Evolutionary conservation across 2,797 vertebrate species (phyloP).

Genomic region (Lophius americanus): DNA sequence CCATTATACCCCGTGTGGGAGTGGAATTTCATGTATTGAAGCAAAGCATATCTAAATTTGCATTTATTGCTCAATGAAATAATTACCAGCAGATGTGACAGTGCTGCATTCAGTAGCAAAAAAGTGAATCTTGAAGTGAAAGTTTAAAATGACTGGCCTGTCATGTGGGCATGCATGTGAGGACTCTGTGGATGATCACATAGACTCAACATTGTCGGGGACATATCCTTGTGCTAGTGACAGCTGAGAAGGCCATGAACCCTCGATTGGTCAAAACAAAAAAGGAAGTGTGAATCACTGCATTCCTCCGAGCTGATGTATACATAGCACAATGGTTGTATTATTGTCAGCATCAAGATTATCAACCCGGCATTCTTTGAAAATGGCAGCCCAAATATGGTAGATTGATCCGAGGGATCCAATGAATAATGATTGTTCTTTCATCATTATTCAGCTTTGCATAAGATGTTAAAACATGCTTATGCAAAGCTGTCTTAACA

Average conservation of each 20-base stretch:
- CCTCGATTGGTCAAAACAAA: conserved; percentile 18
- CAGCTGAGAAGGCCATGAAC: conserved; percentile 35
- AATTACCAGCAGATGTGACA: conserved; percentile 40
- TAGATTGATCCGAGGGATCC: not conserved
- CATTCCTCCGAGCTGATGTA: conserved; percentile 34
- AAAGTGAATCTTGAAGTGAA: not conserved
- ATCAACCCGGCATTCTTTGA: conserved; percentile 1
- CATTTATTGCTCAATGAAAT: conserved; percentile 29
- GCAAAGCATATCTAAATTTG: conserved; percentile 40
- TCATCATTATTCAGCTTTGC: conserved; percentile 7
- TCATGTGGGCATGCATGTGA: conserved; percentile 53
- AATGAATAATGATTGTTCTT: conserved; percentile 14
- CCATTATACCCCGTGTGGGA: conserved; percentile 26
- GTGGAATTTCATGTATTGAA: conserved; percentile 25
- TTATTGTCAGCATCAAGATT: conserved; percentile 8
- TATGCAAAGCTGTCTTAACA: conserved; percentile 36
- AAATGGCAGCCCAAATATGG: conserved; percentile 14
- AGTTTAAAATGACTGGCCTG: conserved; percentile 39
- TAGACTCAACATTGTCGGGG: conserved; percentile 20
- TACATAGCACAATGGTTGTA: conserved; percentile 22
- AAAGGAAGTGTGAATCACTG: conserved; percentile 28
- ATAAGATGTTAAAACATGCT: conserved; percentile 29
- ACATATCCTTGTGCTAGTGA: conserved; percentile 28
- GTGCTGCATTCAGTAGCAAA: not conserved
- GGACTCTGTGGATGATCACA: conserved; percentile 46